Evolutionary conservation across 2,888 invertebrate genomes (phyloP), one percentile per base, ranked within the genome.

Genomic region (Agrenia bidenticulata): DNA sequence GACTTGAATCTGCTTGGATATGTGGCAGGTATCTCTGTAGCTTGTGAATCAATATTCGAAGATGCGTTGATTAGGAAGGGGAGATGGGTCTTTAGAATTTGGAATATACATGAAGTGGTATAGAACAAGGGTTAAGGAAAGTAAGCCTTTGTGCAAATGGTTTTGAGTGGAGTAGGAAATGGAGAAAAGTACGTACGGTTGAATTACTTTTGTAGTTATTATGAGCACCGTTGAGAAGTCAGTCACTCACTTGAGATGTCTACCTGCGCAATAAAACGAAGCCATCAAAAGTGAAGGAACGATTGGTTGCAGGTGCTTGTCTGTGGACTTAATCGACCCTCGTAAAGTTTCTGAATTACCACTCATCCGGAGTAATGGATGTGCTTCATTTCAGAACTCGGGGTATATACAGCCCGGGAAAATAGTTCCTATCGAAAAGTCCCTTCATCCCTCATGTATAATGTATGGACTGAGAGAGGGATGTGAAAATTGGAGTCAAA

Each of bases 301-400:
- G 67, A 69, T 72, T 72, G 72, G 32, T 68, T 70, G 69, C 72
- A 68, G 69, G 67, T 72, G 72, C 64, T 70, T 70, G 64, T 70
- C 66, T 63, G 61, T 64, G 69, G 65, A 67, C 69, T 72, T 72
- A 72, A 72, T 70, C 69, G 67, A 72, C 72, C 66, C 56, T 68
- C 67, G 72, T 70, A 72, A 72, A 72, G 69, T 72, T 72, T 70
- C 68, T 73, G 68, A 70, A 73, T 73, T 73, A 69, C 73, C 63
- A 70, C 72, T 73, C 73, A 67, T 72, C 72, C 61, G n/a, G 51
- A 61, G 61, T 53, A 67, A 67, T 67, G 67, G 67, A 32, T 32
- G 32, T 32, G 32, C 5, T 62, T 62, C 51, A 19, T 32, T 32
- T 32, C 32, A 32, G 32, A 32, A 11, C 32, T 11, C 32, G 5